Percentiles rank a stretch among this genome's conserved stretches.
These are phyloP conservation scores for Siphlonurus alternatus DNA, from an alignment of 2,888 invertebrate species.

Conservation along the genomic window DNA sequence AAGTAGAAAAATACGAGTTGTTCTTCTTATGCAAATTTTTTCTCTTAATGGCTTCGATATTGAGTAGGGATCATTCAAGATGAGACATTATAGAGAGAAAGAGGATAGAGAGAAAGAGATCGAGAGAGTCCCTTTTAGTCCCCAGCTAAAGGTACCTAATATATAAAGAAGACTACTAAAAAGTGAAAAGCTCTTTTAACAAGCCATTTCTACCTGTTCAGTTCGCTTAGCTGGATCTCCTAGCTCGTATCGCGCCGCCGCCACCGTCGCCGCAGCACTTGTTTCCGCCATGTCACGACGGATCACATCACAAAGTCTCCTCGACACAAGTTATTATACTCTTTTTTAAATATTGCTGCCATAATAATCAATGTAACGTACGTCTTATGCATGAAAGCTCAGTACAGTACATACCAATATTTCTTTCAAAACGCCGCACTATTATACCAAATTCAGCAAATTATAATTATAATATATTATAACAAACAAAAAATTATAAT, in stretches of 20 bases:
- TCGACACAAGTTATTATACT: too few relatives aligned
- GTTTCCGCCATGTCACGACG: neutral
- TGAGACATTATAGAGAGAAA: neutral
- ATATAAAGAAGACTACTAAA: neutral
- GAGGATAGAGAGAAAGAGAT: neutral
- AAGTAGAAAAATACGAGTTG: neutral
- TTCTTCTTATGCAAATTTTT: neutral
- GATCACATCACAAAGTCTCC: neutral
- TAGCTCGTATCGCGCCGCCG: too few relatives aligned
- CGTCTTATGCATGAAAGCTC: too few relatives aligned
- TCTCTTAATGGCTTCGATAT: neutral
- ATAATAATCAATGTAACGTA: too few relatives aligned
- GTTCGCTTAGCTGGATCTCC: slow-evolving; percentile 4
- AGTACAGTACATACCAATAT: too few relatives aligned
- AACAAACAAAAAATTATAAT: too few relatives aligned
- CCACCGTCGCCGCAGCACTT: neutral
- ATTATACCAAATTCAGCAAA: too few relatives aligned
- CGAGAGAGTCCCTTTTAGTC: neutral
- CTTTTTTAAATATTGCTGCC: too few relatives aligned
- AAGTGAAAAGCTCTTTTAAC: neutral
- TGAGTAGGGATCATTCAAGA: neutral
- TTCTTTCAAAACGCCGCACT: too few relatives aligned
- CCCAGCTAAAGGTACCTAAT: neutral
- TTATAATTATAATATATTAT: too few relatives aligned
- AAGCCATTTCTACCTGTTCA: slow-evolving; percentile 6